Percentiles rank a stretch among this genome's conserved stretches.
These are phyloP conservation scores for Pardalotus punctatus DNA, from an alignment of 2,113 vertebrate species.

Conservation along the genomic window DNA sequence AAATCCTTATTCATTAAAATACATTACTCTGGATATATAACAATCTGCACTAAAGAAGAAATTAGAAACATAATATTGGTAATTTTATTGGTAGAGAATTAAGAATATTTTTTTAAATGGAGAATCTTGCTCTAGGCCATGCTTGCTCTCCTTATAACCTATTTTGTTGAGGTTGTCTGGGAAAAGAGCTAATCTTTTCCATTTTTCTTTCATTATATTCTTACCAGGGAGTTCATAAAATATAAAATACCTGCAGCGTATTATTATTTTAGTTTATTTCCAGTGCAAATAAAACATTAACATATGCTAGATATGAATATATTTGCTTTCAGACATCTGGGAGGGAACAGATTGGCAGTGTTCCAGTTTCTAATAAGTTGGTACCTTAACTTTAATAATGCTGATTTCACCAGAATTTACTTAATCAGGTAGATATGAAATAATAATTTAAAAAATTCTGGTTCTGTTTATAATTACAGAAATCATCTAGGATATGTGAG, in stretches of 20 bases:
- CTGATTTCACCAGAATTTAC: not conserved
- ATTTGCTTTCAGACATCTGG: slow-evolving; percentile 1
- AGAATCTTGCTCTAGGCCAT: not conserved
- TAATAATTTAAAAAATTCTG: not conserved
- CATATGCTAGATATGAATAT: not conserved
- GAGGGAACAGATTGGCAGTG: not conserved
- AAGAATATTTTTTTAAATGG: not conserved
- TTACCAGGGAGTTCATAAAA: slow-evolving; percentile 18
- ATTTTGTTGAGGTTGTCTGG: not conserved
- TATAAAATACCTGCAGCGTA: not conserved
- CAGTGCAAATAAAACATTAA: not conserved
- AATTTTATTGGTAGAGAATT: slow-evolving; percentile 9
- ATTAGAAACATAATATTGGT: not conserved
- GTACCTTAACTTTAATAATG: not conserved
- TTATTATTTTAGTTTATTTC: slow-evolving; percentile 38
- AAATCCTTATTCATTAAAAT: slow-evolving; percentile 27
- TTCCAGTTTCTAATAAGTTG: not conserved
- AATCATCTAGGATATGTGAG: not conserved
- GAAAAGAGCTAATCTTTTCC: not conserved
- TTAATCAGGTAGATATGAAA: not conserved
- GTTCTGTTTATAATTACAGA: not conserved
- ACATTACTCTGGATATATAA: not conserved
- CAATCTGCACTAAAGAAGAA: not conserved
- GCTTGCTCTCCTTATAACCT: not conserved
- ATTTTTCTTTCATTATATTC: slow-evolving; percentile 15